Evolutionary conservation across 2,113 vertebrate genomes (phyloP).

Genomic region (Onychostruthus taczanowskii): DNA sequence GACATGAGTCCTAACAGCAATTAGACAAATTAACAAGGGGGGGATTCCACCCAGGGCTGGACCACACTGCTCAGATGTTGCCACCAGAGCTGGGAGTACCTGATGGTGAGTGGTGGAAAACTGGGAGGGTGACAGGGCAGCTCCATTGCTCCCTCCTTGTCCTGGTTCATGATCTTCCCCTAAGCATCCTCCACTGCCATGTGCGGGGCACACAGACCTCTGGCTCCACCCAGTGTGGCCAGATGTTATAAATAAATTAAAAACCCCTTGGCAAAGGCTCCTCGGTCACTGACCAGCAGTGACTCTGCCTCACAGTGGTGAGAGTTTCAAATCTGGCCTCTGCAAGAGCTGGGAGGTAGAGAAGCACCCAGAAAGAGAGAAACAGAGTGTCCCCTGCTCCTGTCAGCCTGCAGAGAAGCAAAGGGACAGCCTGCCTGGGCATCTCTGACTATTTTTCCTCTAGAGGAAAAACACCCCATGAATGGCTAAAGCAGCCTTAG

Average conservation of each 20-base stretch:
- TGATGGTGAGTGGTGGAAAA: neutral
- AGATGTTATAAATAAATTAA: neutral
- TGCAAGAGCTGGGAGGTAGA: neutral
- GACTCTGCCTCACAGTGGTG: neutral
- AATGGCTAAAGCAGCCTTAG: neutral
- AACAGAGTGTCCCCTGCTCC: fast-evolving
- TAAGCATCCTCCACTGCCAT: neutral
- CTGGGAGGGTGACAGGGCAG: neutral
- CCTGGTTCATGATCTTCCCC: neutral
- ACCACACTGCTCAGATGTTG: neutral
- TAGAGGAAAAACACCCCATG: neutral
- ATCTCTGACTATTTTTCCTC: neutral
- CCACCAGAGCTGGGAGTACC: neutral
- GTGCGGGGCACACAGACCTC: fast-evolving
- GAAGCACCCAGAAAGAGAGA: neutral
- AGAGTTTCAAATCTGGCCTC: neutral
- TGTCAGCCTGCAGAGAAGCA: neutral
- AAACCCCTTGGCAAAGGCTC: neutral
- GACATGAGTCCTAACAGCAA: neutral
- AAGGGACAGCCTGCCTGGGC: neutral
- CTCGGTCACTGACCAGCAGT: neutral
- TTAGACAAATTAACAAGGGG: neutral
- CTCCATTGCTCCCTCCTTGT: neutral
- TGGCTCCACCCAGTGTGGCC: neutral
- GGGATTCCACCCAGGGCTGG: neutral